Percentiles rank a stretch among this genome's conserved stretches.
These are phyloP conservation scores for Athrips mouffetella DNA, from an alignment of 2,888 invertebrate genomes.

Conservation along the genomic window DNA sequence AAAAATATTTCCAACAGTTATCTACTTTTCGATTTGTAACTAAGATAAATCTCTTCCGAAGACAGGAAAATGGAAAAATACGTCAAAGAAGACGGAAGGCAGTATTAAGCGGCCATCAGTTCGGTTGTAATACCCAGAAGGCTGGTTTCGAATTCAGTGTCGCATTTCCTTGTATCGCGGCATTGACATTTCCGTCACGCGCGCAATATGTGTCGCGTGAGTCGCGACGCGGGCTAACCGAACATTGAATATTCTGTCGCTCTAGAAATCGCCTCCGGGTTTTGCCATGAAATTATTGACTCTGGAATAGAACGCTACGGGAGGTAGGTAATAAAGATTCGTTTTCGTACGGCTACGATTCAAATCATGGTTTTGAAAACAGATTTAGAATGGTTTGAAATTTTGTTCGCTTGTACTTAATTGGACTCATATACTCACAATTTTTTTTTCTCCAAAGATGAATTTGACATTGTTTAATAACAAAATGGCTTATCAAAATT, in stretches of 20 bases:
- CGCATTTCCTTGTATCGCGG: slow-evolving; percentile 13
- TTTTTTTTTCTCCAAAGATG: no score
- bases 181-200: slow-evolving; percentile 22
- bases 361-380: no score
- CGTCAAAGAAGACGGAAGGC: slow-evolving; percentile 7
- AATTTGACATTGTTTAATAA: no score
- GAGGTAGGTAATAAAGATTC: no score
- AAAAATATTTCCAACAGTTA: no score
- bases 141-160: slow-evolving; percentile 7
- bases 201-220: slow-evolving; percentile 23
- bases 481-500: no score
- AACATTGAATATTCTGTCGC: slow-evolving; percentile 41
- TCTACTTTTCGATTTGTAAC: background rate
- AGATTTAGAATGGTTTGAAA: no score
- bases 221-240: slow-evolving; percentile 18
- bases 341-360: no score
- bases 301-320: no score
- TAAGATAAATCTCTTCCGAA: background rate
- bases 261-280: background rate
- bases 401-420: no score
- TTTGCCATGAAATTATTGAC: slow-evolving; percentile 1
- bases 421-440: no score
- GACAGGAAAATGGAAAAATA: slow-evolving; percentile 5
- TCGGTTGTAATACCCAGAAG: slow-evolving; percentile 4
- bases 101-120: slow-evolving; percentile 5